Evolutionary conservation across 2,888 invertebrate species (phyloP).

Genomic region (Acrocera orbiculus): DNA sequence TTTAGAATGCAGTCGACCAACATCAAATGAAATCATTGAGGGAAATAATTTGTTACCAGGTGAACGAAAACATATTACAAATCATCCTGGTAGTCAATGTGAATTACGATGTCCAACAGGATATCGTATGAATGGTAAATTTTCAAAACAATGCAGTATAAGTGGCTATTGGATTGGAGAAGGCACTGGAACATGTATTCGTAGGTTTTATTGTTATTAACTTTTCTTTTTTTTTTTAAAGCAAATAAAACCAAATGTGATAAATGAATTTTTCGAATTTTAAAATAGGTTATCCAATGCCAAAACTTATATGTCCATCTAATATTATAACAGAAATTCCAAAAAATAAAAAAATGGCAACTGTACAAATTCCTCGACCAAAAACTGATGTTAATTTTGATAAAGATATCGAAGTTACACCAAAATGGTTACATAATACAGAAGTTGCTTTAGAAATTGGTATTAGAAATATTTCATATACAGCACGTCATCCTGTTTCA

Average conservation of each 20-base stretch:
- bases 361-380: constrained; percentile 34
- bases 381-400: constrained; percentile 37
- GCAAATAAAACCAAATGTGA: constrained; percentile 2
- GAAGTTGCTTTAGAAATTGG: constrained; percentile 34
- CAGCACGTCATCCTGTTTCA: constrained; percentile 33
- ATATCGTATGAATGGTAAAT: constrained; percentile 29
- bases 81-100: constrained; percentile 34
- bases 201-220: constrained; percentile 21
- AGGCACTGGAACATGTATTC: constrained; percentile 31
- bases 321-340: constrained; percentile 32
- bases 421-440: constrained; percentile 34
- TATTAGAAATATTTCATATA: constrained; percentile 33
- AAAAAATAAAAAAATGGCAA: constrained; percentile 29
- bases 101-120: constrained; percentile 29
- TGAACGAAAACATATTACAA: constrained; percentile 23
- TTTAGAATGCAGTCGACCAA: constrained; percentile 30
- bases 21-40: constrained; percentile 10
- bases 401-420: constrained; percentile 32
- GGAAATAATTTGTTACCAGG: constrained; percentile 13
- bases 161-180: constrained; percentile 33
- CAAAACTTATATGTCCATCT: constrained; percentile 35
- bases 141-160: constrained; percentile 30
- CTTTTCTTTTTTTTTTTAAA: constrained; percentile 5
- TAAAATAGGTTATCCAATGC: constrained; percentile 33
- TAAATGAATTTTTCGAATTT: too few relatives aligned